Conservation (phyloP, 1,140 invertebrate genomes). For the Panulirus ornatus region DNA sequence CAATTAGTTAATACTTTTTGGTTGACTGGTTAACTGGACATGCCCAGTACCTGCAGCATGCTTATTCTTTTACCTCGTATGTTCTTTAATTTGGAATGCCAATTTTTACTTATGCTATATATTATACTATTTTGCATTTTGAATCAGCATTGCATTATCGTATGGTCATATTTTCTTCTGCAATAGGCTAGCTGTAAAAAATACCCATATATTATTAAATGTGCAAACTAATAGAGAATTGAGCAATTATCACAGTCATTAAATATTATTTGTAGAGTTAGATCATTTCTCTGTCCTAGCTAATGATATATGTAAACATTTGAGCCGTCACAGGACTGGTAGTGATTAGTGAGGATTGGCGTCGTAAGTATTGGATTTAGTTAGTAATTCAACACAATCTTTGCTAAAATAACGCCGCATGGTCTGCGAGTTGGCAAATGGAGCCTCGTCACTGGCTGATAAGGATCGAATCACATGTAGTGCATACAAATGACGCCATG, state of each 20-base stretch:
- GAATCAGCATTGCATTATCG: neutral
- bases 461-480: neutral
- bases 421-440: no score
- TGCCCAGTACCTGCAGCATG: neutral
- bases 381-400: no score
- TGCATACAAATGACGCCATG: neutral
- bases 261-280: neutral
- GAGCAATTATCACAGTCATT: neutral
- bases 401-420: no score
- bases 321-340: no score
- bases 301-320: no score
- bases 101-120: neutral
- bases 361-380: no score
- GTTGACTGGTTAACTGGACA: neutral
- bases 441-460: neutral
- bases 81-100: neutral
- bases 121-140: conserved; percentile 15
- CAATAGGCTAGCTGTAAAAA: no score
- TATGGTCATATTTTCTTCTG: neutral
- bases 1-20: neutral
- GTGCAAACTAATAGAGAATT: no score
- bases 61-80: neutral
- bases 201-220: no score
- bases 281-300: no score
- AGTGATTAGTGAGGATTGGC: no score